Conservation (phyloP, 2,888 invertebrate genomes). For the Ennomos fuscantarius region DNA sequence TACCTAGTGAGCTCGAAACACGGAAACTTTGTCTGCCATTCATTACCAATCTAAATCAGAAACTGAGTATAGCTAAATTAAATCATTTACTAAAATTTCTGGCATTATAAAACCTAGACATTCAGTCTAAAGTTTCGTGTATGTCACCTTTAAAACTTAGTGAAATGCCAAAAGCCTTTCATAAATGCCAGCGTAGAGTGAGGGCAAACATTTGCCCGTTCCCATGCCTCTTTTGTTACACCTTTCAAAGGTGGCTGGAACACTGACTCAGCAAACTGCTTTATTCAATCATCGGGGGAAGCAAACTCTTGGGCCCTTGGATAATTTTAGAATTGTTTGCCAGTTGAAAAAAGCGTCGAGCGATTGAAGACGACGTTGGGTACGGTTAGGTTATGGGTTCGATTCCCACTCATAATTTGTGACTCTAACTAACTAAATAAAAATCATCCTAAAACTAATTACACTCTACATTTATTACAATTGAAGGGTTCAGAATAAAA, state of each 20-base stretch:
- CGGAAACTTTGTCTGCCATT: too few relatives aligned
- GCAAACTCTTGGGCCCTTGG: slow-evolving; percentile 17
- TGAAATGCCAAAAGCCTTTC: slow-evolving; percentile 54
- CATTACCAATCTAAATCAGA: too few relatives aligned
- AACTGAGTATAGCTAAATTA: too few relatives aligned
- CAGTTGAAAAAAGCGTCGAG: not conserved
- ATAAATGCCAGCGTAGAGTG: slow-evolving; percentile 54
- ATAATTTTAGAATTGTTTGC: slow-evolving; percentile 3
- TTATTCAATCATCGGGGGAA: slow-evolving; percentile 39
- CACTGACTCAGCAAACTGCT: slow-evolving; percentile 47
- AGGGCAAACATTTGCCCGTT: slow-evolving; percentile 56
- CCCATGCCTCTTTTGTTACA: slow-evolving; percentile 40
- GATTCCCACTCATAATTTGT: too few relatives aligned
- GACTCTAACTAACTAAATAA: too few relatives aligned
- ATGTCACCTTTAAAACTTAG: slow-evolving; percentile 42
- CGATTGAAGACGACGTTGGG: not conserved
- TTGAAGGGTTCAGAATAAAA: too few relatives aligned
- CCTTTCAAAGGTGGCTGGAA: slow-evolving; percentile 42
- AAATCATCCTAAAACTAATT: too few relatives aligned
- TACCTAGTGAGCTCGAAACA: too few relatives aligned
- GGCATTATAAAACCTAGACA: slow-evolving; percentile 25
- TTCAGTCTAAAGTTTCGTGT: slow-evolving; percentile 23
- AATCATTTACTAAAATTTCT: too few relatives aligned
- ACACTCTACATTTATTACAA: too few relatives aligned
- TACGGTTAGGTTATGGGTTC: too few relatives aligned